Evolutionary conservation across 2,113 vertebrate species (phyloP).

Genomic region (Helogale parvula): DNA sequence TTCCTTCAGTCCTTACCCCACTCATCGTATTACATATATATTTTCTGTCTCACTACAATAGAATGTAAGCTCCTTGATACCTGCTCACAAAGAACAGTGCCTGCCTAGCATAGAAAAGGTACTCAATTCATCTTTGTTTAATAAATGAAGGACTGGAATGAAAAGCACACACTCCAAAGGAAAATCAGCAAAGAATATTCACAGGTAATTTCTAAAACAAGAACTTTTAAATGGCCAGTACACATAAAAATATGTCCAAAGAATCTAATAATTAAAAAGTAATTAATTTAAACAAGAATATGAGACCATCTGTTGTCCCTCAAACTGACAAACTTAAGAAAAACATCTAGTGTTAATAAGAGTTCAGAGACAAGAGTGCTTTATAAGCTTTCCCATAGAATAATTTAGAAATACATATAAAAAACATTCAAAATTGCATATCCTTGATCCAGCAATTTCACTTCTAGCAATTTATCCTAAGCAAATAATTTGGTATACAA

Average conservation of each 20-base stretch:
- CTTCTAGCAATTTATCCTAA: slow-evolving; percentile 3
- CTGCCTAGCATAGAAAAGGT: not conserved
- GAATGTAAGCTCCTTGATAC: not conserved
- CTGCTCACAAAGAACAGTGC: slow-evolving; percentile 1
- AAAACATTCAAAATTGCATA: not conserved
- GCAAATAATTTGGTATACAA: not conserved
- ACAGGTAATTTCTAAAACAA: not conserved
- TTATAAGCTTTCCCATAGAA: slow-evolving; percentile 34
- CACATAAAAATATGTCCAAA: slow-evolving; percentile 18
- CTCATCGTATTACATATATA: not conserved
- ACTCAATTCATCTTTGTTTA: not conserved
- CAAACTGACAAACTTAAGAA: not conserved
- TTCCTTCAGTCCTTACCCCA: not conserved
- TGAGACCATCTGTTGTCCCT: not conserved
- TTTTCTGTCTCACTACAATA: not conserved
- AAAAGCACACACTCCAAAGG: slow-evolving; percentile 45
- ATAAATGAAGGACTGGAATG: slow-evolving; percentile 18
- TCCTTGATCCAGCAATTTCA: slow-evolving; percentile 31
- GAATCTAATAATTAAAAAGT: slow-evolving; percentile 13
- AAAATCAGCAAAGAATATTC: not conserved
- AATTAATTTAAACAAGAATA: slow-evolving; percentile 20
- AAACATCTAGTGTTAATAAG: not conserved
- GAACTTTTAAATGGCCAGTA: not conserved
- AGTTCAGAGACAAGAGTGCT: not conserved
- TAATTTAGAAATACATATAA: not conserved